Base-by-base conservation (phyloP, 2,888 invertebrate species). In the Conchocele bisecta region DNA sequence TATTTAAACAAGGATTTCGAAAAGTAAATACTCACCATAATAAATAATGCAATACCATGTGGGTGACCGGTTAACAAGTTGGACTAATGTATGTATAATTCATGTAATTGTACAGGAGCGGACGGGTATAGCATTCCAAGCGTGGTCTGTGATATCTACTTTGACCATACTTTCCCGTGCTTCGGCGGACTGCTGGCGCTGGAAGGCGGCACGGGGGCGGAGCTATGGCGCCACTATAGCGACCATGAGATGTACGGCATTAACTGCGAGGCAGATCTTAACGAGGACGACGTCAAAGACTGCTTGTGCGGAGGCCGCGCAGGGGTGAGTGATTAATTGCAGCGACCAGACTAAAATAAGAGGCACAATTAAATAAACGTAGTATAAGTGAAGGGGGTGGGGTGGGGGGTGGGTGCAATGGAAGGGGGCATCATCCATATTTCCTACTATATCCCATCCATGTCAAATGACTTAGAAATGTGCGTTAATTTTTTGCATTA, bases 181-280 rank as follows among this genome's bases (percentile, higher is more conserved):
- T 93, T 94, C 75, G 96, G 96, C 4, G 96, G 96, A 7, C 92
- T 95, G 11, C 91, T 95, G 76, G 95, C 95, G 0, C 87, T 96
- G n/a, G 94, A 96, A 89, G 96, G 96, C 0, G 89, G 86, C 26
- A 94, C 93, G 41, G 96, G 96, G 1, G 91, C 93, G 33, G 93
- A 94, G n/a, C 83, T 96, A 15, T 96, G 96, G 96, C 93, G 94
- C 41, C 93, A 94, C 77, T 95, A 95, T 94, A 61, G 94, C 6
- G 92, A 93, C 37, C 94, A 95, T 81, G 94, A 95, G 78, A 93
- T 96, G 20, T 95, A 94, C 89, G 94, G 94, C 0, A 86, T 96
- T 29, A 94, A 95, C 83, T 96, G 96, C 89, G 93, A 93, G 20
- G 92, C 93, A 17, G 96, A 96, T 89, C 89, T 96, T 9, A 94